Evolutionary conservation across 2,888 invertebrate genomes (phyloP).

Genomic region (Holacanthella duospinosa): DNA sequence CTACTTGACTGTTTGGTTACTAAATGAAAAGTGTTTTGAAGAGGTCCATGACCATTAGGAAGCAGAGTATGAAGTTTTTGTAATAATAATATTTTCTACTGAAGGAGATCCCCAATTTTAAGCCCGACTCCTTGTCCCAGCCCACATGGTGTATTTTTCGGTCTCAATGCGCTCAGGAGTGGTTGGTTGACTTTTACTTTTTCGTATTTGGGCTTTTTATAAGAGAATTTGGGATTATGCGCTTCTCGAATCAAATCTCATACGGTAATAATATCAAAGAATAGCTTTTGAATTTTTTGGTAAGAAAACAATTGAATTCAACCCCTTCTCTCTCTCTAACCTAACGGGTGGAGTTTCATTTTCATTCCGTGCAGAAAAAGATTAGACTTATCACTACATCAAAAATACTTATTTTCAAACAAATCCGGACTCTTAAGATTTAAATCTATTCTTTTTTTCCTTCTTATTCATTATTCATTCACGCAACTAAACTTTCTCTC

Average conservation of each 20-base stretch:
- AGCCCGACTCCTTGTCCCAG: slow-evolving; percentile 16
- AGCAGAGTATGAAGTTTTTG: not conserved
- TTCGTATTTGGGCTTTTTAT: slow-evolving; percentile 30
- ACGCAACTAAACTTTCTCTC: too few species aligned
- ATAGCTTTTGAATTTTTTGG: not conserved
- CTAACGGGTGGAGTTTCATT: not conserved
- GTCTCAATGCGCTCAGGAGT: slow-evolving; percentile 16
- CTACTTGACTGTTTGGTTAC: not conserved
- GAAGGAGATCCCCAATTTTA: not conserved
- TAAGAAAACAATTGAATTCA: not conserved
- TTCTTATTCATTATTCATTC: too few species aligned
- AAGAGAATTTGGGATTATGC: slow-evolving; percentile 33
- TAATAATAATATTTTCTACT: too few species aligned
- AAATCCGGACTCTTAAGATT: not conserved
- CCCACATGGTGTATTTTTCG: slow-evolving; percentile 35
- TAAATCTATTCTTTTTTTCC: too few species aligned
- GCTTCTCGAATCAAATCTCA: slow-evolving; percentile 23
- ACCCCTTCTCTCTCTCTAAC: not conserved
- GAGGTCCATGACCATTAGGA: not conserved
- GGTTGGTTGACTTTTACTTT: slow-evolving; percentile 33
- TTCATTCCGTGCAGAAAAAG: not conserved
- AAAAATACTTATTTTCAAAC: not conserved
- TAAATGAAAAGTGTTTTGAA: not conserved
- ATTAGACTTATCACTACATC: not conserved
- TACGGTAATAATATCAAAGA: not conserved